Evolutionary conservation across 1,140 invertebrate species (phyloP).

Genomic region (Bombus superbus): DNA sequence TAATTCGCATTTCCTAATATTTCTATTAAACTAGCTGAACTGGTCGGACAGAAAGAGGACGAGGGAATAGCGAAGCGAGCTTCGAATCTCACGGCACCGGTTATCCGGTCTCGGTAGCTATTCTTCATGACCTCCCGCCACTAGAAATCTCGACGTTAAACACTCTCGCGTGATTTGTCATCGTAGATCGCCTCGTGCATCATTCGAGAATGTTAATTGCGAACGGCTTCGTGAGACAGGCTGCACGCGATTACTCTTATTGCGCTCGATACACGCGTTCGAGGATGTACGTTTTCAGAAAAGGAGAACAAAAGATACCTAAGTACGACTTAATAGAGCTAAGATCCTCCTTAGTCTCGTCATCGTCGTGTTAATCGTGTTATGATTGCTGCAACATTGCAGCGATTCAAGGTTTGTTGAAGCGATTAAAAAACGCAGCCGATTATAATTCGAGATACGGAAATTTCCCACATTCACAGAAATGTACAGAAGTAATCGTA

Average conservation of each 20-base stretch:
- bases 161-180: slow-evolving; percentile 46
- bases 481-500: background rate
- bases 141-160: slow-evolving; percentile 23
- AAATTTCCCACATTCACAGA: background rate
- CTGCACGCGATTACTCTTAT: slow-evolving; percentile 24
- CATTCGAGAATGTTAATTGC: slow-evolving; percentile 54
- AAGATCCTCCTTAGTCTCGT: background rate
- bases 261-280: background rate
- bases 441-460: background rate
- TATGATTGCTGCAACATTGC: background rate
- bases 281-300: background rate
- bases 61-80: background rate
- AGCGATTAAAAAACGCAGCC: background rate
- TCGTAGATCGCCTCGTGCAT: slow-evolving; percentile 38
- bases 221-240: background rate
- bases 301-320: background rate
- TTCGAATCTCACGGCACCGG: slow-evolving; percentile 30
- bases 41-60: background rate
- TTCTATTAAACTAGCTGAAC: slow-evolving; percentile 5
- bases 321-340: slow-evolving; percentile 21
- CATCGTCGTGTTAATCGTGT: slow-evolving; percentile 13
- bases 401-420: slow-evolving; percentile 8
- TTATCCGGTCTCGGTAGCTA: slow-evolving; percentile 23
- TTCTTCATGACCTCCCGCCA: slow-evolving; percentile 12
- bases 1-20: slow-evolving; percentile 22